These are phyloP conservation scores for Ridgeia piscesae DNA, from an alignment of 1,140 invertebrate species.

Conservation along the genomic window DNA sequence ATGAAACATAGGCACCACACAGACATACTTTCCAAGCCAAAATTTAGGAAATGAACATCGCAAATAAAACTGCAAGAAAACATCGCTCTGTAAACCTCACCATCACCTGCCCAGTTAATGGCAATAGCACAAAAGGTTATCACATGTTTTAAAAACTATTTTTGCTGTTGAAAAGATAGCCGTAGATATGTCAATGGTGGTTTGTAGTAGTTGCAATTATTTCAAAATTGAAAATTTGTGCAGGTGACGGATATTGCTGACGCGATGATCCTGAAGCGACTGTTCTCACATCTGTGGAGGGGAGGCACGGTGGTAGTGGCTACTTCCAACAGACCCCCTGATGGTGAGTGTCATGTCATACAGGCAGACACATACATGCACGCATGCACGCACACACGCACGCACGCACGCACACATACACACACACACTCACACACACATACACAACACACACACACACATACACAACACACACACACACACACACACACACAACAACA, in stretches of 20 bases:
- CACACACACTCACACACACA: neutral
- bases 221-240: constrained; percentile 13
- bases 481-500: neutral
- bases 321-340: constrained; percentile 93
- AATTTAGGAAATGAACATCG: too few species aligned
- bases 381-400: neutral
- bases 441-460: too few species aligned
- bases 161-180: too few species aligned
- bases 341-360: constrained; percentile 55
- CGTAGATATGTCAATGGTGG: too few species aligned
- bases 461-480: neutral
- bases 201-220: neutral
- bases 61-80: too few species aligned
- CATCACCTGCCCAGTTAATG: too few species aligned
- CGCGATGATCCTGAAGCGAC: constrained; percentile 94
- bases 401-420: neutral
- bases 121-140: too few species aligned
- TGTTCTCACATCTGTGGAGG: constrained; percentile 93
- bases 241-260: constrained; percentile 97
- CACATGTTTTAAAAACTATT: too few species aligned
- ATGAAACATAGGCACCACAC: too few species aligned
- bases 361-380: neutral
- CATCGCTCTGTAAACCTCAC: too few species aligned
- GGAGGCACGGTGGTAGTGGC: constrained; percentile 90
- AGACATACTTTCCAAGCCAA: too few species aligned